Evolutionary conservation across 2,888 invertebrate species (phyloP).

Genomic region (Acanthoscelides obtectus): DNA sequence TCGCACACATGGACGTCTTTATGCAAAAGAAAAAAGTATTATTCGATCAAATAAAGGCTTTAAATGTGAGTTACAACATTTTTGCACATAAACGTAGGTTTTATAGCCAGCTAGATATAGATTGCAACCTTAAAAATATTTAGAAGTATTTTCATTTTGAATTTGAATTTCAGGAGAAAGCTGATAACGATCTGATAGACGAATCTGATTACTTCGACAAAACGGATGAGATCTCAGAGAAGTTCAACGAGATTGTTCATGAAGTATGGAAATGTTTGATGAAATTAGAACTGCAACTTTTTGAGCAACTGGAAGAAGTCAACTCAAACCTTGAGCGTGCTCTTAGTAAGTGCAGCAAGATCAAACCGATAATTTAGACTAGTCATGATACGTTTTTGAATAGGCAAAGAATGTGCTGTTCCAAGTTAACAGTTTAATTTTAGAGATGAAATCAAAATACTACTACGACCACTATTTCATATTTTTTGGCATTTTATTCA

Average conservation of each 20-base stretch:
- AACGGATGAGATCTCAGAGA: constrained; percentile 32
- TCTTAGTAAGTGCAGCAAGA: constrained; percentile 61
- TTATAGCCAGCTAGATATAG: too few species aligned
- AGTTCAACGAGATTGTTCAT: constrained; percentile 40
- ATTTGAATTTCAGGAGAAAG: constrained; percentile 27
- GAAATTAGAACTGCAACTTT: constrained; percentile 62
- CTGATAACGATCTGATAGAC: constrained; percentile 32
- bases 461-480: too few species aligned
- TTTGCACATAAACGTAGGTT: too few species aligned
- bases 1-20: constrained; percentile 49
- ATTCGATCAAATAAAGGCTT: constrained; percentile 39
- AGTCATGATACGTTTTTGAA: too few species aligned
- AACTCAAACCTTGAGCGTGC: constrained; percentile 65
- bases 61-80: background rate
- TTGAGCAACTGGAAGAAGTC: constrained; percentile 63
- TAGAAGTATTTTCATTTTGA: too few species aligned
- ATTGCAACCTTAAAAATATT: too few species aligned
- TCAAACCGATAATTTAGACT: too few species aligned
- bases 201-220: constrained; percentile 30
- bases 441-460: too few species aligned
- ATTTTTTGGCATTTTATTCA: too few species aligned
- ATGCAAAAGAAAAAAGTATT: constrained; percentile 43
- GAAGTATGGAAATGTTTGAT: constrained; percentile 60
- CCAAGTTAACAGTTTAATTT: too few species aligned
- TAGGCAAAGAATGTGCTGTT: too few species aligned